Evolutionary conservation across 2,888 invertebrate genomes (phyloP).

Genomic region (Nowickia ferox): DNA sequence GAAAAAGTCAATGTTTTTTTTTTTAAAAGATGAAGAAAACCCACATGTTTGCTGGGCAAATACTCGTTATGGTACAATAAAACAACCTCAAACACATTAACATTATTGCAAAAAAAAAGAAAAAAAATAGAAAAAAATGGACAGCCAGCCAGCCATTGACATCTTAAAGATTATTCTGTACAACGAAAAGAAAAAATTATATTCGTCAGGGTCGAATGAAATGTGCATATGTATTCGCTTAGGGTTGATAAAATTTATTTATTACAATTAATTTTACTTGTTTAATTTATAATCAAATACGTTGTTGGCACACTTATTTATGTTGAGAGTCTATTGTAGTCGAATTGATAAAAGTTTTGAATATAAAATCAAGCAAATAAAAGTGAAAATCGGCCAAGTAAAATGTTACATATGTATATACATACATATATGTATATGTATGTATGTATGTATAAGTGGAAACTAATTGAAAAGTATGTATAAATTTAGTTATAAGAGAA

Average conservation of each 20-base stretch:
- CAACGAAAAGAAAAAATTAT: constrained; percentile 3
- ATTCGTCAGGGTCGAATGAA: constrained; percentile 10
- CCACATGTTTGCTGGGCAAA: background rate
- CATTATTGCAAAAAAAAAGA: background rate
- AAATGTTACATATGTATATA: background rate
- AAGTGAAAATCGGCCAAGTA: constrained; percentile 8
- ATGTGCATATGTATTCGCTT: background rate
- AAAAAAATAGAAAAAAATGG: background rate
- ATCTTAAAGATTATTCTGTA: constrained; percentile 18
- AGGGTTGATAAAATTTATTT: constrained; percentile 4
- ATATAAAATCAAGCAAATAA: background rate
- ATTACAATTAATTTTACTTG: background rate
- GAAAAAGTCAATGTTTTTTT: too few relatives aligned
- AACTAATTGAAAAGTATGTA: background rate
- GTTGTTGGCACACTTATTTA: constrained; percentile 23
- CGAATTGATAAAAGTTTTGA: background rate
- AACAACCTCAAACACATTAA: constrained; percentile 12
- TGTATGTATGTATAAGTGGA: too few relatives aligned
- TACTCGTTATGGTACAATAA: constrained; percentile 13
- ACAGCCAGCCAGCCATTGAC: constrained; percentile 14
- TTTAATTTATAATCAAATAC: constrained; percentile 26
- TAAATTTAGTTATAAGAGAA: background rate
- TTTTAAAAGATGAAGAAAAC: too few relatives aligned
- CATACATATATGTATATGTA: background rate
- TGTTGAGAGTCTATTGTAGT: background rate